phyloP scores from a whole-genome alignment of 1,140 invertebrate genomes.

The Hyles euphorbiae region DNA sequence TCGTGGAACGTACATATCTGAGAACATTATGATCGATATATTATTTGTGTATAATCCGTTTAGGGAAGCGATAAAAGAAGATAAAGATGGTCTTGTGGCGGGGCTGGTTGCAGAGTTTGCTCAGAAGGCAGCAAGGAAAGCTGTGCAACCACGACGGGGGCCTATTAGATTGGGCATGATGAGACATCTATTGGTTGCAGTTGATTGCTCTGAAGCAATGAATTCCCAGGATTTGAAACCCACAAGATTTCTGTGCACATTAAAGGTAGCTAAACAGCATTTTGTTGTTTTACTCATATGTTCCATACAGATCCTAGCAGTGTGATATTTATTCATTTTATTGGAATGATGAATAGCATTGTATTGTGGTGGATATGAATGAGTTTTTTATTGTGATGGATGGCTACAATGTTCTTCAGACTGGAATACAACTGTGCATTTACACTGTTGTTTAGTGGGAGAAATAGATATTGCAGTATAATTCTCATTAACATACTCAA shows the following conservation, averaged over 20 bases:
- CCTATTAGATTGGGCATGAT: slow-evolving; percentile 95
- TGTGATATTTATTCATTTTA: too few relatives aligned
- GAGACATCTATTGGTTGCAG: slow-evolving; percentile 93
- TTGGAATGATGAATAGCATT: too few relatives aligned
- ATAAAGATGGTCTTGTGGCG: slow-evolving; percentile 94
- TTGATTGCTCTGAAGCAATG: slow-evolving; percentile 97
- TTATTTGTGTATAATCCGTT: slow-evolving; percentile 1
- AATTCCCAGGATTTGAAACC: slow-evolving; percentile 96
- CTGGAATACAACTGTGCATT: too few relatives aligned
- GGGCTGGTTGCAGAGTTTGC: slow-evolving; percentile 93
- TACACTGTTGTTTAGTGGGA: too few relatives aligned
- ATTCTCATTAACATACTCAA: too few relatives aligned
- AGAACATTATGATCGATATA: too few relatives aligned
- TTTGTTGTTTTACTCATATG: slow-evolving; percentile 4
- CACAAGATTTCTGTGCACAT: slow-evolving; percentile 90
- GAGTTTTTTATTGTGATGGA: too few relatives aligned
- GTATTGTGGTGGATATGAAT: too few relatives aligned
- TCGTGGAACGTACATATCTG: too few relatives aligned
- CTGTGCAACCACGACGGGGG: slow-evolving; percentile 83
- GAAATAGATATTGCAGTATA: too few relatives aligned
- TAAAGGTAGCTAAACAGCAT: slow-evolving; percentile 80
- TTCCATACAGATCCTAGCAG: too few relatives aligned
- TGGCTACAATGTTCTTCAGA: too few relatives aligned
- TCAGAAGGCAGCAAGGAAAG: slow-evolving; percentile 85
- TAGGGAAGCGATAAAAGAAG: slow-evolving; percentile 98